phyloP scores from a whole-genome alignment of 1,140 invertebrate genomes.

The Magallana angulata region DNA sequence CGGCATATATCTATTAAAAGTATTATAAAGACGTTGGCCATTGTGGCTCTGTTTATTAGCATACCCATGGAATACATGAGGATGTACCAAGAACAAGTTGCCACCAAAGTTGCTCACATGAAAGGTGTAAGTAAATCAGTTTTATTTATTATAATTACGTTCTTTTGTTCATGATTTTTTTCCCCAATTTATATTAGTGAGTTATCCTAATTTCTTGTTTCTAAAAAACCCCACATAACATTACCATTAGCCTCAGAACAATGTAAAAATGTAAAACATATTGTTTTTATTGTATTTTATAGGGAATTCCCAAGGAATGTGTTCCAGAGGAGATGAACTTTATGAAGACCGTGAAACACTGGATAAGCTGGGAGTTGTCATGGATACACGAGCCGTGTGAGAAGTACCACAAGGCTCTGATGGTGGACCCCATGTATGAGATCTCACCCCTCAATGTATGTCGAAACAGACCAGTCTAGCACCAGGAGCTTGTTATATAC shows the following conservation, averaged over 20 bases:
- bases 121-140: constrained; percentile 57
- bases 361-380: constrained; percentile 67
- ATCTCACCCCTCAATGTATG: constrained; percentile 72
- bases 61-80: constrained; percentile 70
- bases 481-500: too few species aligned
- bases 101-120: constrained; percentile 59
- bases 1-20: background rate
- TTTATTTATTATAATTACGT: too few species aligned
- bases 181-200: too few species aligned
- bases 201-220: too few species aligned
- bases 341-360: constrained; percentile 62
- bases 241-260: too few species aligned
- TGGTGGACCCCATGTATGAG: constrained; percentile 75
- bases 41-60: constrained; percentile 59
- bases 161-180: too few species aligned
- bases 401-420: constrained; percentile 69
- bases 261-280: too few species aligned
- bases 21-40: background rate
- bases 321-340: constrained; percentile 60
- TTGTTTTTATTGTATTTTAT: too few species aligned
- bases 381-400: constrained; percentile 71
- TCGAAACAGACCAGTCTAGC: background rate
- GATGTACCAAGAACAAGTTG: constrained; percentile 67
- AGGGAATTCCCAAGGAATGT: constrained; percentile 73
- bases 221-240: too few species aligned